Evolutionary conservation across 2,113 vertebrate genomes (phyloP).

Genomic region (Brachypodius melanocephalos): DNA sequence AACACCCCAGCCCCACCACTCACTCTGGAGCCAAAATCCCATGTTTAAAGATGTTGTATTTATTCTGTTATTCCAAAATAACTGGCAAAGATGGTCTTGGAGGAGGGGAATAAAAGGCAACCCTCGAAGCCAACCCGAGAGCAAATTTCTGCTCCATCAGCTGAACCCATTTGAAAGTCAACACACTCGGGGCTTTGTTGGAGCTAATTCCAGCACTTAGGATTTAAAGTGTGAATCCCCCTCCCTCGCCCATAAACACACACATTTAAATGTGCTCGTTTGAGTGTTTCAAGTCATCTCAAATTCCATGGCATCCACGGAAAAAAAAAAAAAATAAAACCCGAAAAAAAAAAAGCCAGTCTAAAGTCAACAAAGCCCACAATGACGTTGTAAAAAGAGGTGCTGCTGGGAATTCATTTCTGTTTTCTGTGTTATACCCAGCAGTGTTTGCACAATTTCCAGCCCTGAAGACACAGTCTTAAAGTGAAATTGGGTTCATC

Average conservation of each 20-base stretch:
- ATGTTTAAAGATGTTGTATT: background rate
- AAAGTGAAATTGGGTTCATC: background rate
- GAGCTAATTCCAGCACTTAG: constrained; percentile 52
- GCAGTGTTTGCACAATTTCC: background rate
- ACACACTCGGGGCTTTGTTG: constrained; percentile 31
- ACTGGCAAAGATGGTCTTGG: background rate
- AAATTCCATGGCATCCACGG: constrained; percentile 28
- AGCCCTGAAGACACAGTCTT: background rate
- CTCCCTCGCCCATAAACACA: constrained; percentile 19
- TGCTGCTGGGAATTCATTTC: constrained; percentile 21
- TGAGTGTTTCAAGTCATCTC: constrained; percentile 38
- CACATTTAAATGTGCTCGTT: constrained; percentile 30
- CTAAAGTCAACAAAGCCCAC: constrained; percentile 51
- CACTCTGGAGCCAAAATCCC: background rate
- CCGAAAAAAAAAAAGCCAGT: background rate
- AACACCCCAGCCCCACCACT: fast-evolving
- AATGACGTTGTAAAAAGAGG: constrained; percentile 24
- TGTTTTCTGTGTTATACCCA: background rate
- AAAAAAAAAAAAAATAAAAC: background rate
- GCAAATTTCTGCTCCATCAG: background rate
- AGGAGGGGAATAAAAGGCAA: background rate
- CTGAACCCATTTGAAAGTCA: constrained; percentile 42
- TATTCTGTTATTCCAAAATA: background rate
- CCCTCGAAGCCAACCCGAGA: background rate
- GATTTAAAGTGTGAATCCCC: constrained; percentile 25